Conservation (phyloP, 1,140 invertebrate species). For the Drosophila sturtevanti region DNA sequence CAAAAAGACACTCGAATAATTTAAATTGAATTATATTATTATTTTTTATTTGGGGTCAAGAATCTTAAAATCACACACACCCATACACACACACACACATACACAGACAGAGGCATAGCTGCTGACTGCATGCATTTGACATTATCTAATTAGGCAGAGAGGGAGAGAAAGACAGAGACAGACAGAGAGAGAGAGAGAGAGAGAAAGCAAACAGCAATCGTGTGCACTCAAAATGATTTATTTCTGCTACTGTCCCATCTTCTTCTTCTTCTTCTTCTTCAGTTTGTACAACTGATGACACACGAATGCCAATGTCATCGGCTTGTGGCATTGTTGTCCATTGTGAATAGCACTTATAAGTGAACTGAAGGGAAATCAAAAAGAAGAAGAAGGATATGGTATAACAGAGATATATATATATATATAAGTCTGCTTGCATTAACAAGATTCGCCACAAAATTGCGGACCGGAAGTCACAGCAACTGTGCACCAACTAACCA, state of each 20-base stretch:
- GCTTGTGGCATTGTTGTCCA: conserved; percentile 3
- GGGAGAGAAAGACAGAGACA: neutral
- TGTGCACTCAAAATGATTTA: conserved; percentile 66
- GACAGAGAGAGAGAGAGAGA: neutral
- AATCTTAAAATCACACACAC: conserved; percentile 17
- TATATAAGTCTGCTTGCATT: neutral
- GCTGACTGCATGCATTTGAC: conserved; percentile 58
- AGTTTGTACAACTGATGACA: conserved; percentile 38
- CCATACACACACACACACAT: conserved; percentile 5
- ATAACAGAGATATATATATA: neutral
- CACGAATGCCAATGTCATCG: conserved; percentile 62
- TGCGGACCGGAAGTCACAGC: neutral
- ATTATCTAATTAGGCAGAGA: conserved; percentile 75
- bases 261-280: too few species aligned
- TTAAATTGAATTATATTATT: conserved; percentile 44
- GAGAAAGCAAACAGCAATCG: neutral
- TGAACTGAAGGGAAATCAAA: too few species aligned
- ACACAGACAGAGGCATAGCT: neutral
- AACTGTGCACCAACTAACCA: neutral
- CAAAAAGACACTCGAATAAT: conserved; percentile 68
- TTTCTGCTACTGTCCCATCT: conserved; percentile 22
- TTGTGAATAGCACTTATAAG: neutral
- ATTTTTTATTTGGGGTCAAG: conserved; percentile 71
- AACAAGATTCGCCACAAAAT: conserved; percentile 3
- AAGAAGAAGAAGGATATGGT: too few species aligned